Evolutionary conservation across 1,140 invertebrate species (phyloP), one percentile per base, ranked within the genome.

Genomic region (Holcopasites calliopsidis): DNA sequence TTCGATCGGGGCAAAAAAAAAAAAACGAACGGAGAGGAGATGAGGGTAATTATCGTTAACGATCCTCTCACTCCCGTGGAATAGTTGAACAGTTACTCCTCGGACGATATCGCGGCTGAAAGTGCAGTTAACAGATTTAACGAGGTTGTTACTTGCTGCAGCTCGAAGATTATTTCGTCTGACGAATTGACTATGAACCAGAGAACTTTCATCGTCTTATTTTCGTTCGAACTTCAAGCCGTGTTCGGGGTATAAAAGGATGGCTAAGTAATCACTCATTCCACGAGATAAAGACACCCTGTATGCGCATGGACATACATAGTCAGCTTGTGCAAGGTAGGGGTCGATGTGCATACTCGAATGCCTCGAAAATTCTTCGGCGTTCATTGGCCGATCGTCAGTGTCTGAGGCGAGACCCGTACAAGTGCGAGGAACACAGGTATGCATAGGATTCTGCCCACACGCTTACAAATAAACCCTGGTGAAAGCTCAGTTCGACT

Each of bases 401-500:
- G 76, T 75, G 33, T 35, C 13, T 23, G 50, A 62, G 50, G 52
- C 28, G 60, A 21, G 8, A 40, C 26, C 44, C 8, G 11, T n/a
- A 26, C 38, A 28, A n/a, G 23, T 55, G 50, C 49, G 26, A n/a
- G 55, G 52, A 31, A 31, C 38, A 57, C 31, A 52, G 18, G 65
- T 21, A 50, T 52, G 47, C 61, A 78, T 71, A 66, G 42, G 74
- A 69, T 78, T 69, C 35, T 64, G 71, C 28, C 44, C 40, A 60
- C 65, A 38, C 64, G 62, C 23, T 35, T 68, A 74, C 64, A 44
- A 42, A 26, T 33, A 64, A 58, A 64, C 57, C 73, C 70, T 52
- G 83, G 89, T 89, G 89, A 90, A 90, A 90, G 88, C 88, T 86
- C 72, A 70, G 69, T 77, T 86, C 73, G 79, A 77, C 64, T 85